Conservation (phyloP, 2,888 invertebrate species). For the Archaeoteleia sp. region DNA sequence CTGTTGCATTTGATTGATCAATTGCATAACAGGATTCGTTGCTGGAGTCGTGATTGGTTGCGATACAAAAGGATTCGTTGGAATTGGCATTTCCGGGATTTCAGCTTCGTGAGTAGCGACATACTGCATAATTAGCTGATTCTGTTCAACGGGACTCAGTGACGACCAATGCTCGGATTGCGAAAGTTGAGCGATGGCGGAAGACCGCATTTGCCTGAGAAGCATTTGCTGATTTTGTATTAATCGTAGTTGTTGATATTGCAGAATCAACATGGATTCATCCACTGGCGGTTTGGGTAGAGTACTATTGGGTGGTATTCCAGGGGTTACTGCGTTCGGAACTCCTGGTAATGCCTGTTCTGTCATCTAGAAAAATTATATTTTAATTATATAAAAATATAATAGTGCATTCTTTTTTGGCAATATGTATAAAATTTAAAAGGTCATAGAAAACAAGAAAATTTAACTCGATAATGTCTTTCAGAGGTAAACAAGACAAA, state of each 20-base stretch:
- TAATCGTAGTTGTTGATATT: slow-evolving; percentile 74
- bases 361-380: slow-evolving; percentile 55
- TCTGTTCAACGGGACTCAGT: slow-evolving; percentile 76
- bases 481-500: too few species aligned
- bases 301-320: slow-evolving; percentile 60
- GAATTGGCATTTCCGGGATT: slow-evolving; percentile 66
- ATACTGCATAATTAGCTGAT: slow-evolving; percentile 76
- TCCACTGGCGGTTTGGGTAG: slow-evolving; percentile 64
- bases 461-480: too few species aligned
- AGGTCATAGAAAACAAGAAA: too few species aligned
- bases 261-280: slow-evolving; percentile 63
- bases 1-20: slow-evolving; percentile 78
- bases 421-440: too few species aligned
- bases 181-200: slow-evolving; percentile 72
- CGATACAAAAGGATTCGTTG: slow-evolving; percentile 66
- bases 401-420: too few species aligned
- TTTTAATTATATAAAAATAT: too few species aligned
- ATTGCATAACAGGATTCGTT: slow-evolving; percentile 77
- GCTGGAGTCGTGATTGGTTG: slow-evolving; percentile 69
- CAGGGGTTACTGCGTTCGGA: slow-evolving; percentile 63
- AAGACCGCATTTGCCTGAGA: slow-evolving; percentile 68
- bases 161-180: slow-evolving; percentile 76
- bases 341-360: slow-evolving; percentile 63
- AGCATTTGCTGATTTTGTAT: slow-evolving; percentile 74
- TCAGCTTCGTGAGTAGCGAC: slow-evolving; percentile 73